Evolutionary conservation across 2,888 invertebrate species (phyloP), one percentile per base, ranked within the genome.

Genomic region (Mylabris sibirica): DNA sequence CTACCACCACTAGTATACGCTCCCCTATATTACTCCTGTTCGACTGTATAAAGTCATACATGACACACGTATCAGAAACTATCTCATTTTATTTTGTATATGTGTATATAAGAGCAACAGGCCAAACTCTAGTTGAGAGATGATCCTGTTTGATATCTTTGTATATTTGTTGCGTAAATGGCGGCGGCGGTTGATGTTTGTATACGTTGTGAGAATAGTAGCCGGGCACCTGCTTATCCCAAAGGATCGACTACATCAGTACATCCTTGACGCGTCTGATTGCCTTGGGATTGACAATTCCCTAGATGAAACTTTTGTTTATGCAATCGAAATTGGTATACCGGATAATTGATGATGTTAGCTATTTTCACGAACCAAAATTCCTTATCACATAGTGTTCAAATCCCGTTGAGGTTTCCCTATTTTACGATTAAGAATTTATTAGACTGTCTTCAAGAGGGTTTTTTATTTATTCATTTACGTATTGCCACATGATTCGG

Each of bases 231-330:
- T 78, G 76, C 77, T 73, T 75, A 71, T 75, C 80, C 78, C 78
- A 26, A 60, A 77, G 75, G 77, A 71, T 35, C 1, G 60, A 71
- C 76, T 74, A 77, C 78, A 77, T 76, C 77, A 79, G 79, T 76
- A 79, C 78, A 78, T 78, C 76, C 79, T 78, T 77, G 79, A 78
- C 79, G 78, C 77, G 75, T 72, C 76, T 78, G 80, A 81, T 81
- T 81, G 80, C 80, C 81, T 76, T 70, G 81, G 79, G 80, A 80
- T 74, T 73, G 70, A 68, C 74, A 75, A 77, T 78, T 80, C 79
- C 79, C 80, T 73, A 69, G 75, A 68, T 75, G 76, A 73, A 75
- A 68, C 74, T 73, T 75, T 74, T 74, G 75, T 74, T 76, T 75
- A 75, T 76, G 75, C 75, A 75, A 72, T 75, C 75, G 74, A 68